Evolutionary conservation across 2,113 vertebrate genomes (phyloP), one percentile per base, ranked within the genome.

Genomic region (Penelope pileata): DNA sequence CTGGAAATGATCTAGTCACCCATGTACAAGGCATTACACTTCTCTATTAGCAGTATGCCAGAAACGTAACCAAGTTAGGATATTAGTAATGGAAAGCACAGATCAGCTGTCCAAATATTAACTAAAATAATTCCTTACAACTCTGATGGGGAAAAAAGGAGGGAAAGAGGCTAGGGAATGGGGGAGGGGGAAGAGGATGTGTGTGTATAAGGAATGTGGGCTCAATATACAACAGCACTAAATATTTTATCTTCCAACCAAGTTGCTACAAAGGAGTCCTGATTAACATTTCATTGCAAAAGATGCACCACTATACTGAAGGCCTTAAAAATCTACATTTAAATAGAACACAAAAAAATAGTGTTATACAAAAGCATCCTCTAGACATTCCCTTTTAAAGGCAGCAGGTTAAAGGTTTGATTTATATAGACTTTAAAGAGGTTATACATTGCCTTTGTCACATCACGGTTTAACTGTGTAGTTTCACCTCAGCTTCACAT

Each of bases 251-350:
- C 92, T 95, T 91, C 5, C 30, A 94, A 94, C 59, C 56, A 92
- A 79, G 76, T 74, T 93, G 54, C 74, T 84, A 96, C 93, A 93
- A 97, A 96, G 76, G 69, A 97, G 40, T 82, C 51, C 69, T 92
- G 93, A 96, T 91, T 94, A 97, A 94, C 84, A 94, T 94, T 96
- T 96, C 96, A 90, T 87, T 93, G 83, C 74, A 77, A 75, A 96
- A 96, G 90, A 97, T 93, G 64, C 74, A 91, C 85, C 50, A 86
- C 83, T 87, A n/a, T 45, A 90, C 30, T 86, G 96, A 97, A 83
- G 7, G 88, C n/a, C 79, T 94, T 95, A 88, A 84, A 94, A 97
- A 97, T 96, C 95, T 97, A 83, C 76, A 97, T 97, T 97, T 97
- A 97, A 98, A 96, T 92, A 38, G 53, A 91, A 95, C 77, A 83